Conservation (phyloP, 1,140 invertebrate species). For the Ips typographus region DNA sequence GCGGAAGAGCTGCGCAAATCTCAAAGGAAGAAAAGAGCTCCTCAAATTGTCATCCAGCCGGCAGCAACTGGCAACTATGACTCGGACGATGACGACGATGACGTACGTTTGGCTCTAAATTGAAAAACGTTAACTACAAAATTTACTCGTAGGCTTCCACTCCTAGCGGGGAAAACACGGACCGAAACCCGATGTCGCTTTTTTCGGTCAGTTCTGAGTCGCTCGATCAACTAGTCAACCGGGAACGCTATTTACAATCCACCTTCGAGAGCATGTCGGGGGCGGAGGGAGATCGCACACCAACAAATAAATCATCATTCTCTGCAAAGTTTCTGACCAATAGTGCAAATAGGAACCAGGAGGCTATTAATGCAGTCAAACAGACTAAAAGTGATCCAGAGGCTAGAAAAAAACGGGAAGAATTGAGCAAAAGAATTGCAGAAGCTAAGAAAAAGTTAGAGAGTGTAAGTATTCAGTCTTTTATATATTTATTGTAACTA, state of each 20-base stretch:
- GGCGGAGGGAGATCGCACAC: conserved; percentile 55
- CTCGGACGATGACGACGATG: conserved; percentile 77
- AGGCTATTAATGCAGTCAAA: conserved; percentile 60
- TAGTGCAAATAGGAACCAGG: conserved; percentile 53
- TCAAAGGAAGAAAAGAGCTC: conserved; percentile 59
- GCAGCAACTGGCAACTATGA: conserved; percentile 67
- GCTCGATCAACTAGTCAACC: conserved; percentile 64
- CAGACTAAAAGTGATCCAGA: conserved; percentile 62
- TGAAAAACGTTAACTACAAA: neutral
- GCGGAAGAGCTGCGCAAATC: conserved; percentile 80
- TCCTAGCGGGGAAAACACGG: conserved; percentile 71
- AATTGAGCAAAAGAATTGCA: conserved; percentile 80
- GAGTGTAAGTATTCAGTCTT: conserved; percentile 66
- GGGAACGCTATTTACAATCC: conserved; percentile 75
- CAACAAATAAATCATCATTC: conserved; percentile 47
- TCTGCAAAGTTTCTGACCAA: conserved; percentile 50
- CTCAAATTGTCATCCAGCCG: conserved; percentile 52
- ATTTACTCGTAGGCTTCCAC: conserved; percentile 59
- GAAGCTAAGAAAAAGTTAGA: conserved; percentile 86
- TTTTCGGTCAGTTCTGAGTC: conserved; percentile 74
- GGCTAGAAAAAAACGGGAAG: conserved; percentile 74
- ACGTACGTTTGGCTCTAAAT: conserved; percentile 49
- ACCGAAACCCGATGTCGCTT: conserved; percentile 63
- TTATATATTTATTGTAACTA: conserved; percentile 9
- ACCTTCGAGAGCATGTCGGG: conserved; percentile 76